Conservation (phyloP, 2,888 invertebrate genomes). For the Lasioglossum zephyrum region DNA sequence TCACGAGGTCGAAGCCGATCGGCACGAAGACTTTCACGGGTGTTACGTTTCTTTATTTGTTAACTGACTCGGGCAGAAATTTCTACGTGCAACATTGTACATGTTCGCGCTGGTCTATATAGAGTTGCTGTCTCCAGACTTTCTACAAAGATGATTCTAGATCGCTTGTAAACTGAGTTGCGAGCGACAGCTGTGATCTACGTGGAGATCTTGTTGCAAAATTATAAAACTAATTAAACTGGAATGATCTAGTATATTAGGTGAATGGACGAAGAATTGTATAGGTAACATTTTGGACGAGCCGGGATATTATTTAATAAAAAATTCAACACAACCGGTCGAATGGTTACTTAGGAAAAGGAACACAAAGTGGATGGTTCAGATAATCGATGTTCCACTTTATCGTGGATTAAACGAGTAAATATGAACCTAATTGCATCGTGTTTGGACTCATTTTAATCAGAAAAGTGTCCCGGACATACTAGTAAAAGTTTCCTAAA, state of each 20-base stretch:
- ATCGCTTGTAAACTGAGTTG: not conserved
- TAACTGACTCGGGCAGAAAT: not conserved
- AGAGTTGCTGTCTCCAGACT: not conserved
- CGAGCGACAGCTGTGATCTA: not conserved
- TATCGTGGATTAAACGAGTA: not conserved
- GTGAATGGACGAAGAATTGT: not conserved
- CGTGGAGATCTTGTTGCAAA: not conserved
- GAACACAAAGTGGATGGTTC: not conserved
- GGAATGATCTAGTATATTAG: not conserved
- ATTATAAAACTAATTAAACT: not conserved
- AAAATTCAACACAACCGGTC: not conserved
- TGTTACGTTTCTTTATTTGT: not conserved
- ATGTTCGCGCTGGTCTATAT: not conserved
- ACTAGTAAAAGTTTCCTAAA: not conserved
- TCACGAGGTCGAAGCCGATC: not conserved
- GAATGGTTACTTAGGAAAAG: not conserved
- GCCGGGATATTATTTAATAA: not conserved
- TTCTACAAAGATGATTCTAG: not conserved
- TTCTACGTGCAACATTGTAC: not conserved
- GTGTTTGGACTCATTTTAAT: not conserved
- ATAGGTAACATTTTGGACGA: not conserved
- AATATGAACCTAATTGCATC: not conserved
- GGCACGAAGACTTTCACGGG: not conserved
- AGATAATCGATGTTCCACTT: not conserved
- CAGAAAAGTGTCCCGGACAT: not conserved